A percentile compares a stretch with the other conserved stretches of the same genome.
Evolutionary conservation across 92 coral and sea anemone genomes (phyloP).

Genomic region (Epizoanthus illoricatus): DNA sequence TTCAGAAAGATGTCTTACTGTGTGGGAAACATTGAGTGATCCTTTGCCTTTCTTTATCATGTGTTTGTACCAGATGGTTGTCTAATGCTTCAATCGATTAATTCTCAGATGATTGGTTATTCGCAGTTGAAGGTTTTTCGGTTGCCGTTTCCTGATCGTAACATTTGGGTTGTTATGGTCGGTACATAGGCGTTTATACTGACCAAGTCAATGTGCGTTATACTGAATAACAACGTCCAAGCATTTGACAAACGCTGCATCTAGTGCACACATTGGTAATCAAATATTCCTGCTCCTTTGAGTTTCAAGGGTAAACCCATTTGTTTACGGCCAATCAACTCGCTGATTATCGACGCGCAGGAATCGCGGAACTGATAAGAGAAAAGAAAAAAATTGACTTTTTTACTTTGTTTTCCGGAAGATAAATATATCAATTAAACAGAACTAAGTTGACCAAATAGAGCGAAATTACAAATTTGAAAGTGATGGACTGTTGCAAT

Average conservation of each 20-base stretch:
- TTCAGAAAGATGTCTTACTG: slow-evolving; percentile 2
- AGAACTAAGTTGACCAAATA: neutral
- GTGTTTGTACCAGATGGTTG: slow-evolving; percentile 40
- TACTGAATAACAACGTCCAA: neutral
- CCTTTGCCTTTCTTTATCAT: slow-evolving; percentile 26
- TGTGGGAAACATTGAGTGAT: neutral
- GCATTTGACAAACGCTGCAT: neutral
- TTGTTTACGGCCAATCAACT: slow-evolving; percentile 15
- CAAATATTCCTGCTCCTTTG: slow-evolving; percentile 29
- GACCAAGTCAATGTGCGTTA: neutral
- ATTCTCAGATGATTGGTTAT: slow-evolving; percentile 34
- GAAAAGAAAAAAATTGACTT: neutral
- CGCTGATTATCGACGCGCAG: neutral
- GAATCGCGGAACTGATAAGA: slow-evolving; percentile 10
- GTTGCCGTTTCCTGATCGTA: neutral
- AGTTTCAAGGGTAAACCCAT: slow-evolving; percentile 37
- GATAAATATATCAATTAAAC: neutral
- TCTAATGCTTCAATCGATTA: slow-evolving; percentile 32
- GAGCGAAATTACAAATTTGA: too few species aligned
- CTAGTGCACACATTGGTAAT: neutral
- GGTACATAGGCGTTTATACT: neutral
- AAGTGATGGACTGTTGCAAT: too few species aligned
- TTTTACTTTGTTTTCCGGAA: slow-evolving; percentile 8
- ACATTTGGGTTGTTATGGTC: neutral
- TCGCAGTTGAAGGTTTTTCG: neutral